These are phyloP conservation scores for Paraescarpia echinospica DNA, from an alignment of 1,140 invertebrate genomes.

Conservation along the genomic window DNA sequence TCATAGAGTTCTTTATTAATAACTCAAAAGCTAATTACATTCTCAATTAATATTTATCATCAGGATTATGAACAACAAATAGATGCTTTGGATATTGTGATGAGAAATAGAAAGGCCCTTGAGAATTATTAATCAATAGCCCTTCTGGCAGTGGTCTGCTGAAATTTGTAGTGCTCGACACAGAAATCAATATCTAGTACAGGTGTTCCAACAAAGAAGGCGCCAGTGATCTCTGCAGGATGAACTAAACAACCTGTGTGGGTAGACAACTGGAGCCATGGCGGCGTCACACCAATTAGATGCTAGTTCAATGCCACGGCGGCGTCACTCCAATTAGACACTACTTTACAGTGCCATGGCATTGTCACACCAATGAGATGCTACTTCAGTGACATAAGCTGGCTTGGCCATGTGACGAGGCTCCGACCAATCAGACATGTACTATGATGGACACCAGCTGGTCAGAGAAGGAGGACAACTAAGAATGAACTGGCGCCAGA, in stretches of 20 bases:
- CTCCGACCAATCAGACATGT: no score
- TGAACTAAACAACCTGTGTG: slow-evolving; percentile 1
- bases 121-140: neutral
- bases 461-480: no score
- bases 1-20: no score
- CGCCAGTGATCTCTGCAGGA: neutral
- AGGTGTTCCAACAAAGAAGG: neutral
- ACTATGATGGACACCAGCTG: no score
- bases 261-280: neutral
- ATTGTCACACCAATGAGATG: no score
- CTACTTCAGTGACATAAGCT: no score
- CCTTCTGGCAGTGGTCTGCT: neutral
- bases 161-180: neutral
- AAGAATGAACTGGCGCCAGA: no score
- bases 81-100: neutral
- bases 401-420: no score
- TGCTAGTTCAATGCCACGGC: no score
- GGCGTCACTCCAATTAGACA: no score
- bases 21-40: neutral
- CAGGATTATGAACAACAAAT: neutral
- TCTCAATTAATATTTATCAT: neutral
- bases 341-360: no score
- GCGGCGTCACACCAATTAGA: neutral
- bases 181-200: neutral
- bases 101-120: neutral